phyloP scores from a whole-genome alignment of 2,888 invertebrate species.

The Xiphydria camelus region DNA sequence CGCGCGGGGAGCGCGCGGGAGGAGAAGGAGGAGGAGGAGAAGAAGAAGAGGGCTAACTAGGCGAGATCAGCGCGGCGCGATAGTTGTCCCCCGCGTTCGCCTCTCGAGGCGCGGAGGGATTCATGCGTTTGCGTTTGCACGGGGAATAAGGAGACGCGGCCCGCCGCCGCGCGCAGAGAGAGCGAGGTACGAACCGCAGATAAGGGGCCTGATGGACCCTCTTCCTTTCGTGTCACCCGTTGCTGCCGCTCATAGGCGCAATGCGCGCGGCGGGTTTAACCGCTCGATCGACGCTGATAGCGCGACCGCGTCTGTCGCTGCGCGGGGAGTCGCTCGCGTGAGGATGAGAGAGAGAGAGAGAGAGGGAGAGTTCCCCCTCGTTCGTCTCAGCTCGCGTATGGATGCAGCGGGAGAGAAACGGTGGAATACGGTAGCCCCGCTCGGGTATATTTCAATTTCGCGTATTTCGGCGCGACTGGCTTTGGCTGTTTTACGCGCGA shows the following conservation, averaged over 20 bases:
- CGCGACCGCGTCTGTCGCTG: conserved; percentile 39
- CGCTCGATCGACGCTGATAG: conserved; percentile 61
- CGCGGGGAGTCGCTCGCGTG: conserved; percentile 16
- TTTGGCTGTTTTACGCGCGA: no score
- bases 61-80: conserved; percentile 50
- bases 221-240: conserved; percentile 39
- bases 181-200: conserved; percentile 33
- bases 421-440: no score
- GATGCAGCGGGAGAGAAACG: no score
- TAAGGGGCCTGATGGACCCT: conserved; percentile 37
- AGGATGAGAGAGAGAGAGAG: conserved; percentile 4
- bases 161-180: conserved; percentile 4
- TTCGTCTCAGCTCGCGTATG: no score
- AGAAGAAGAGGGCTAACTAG: conserved; percentile 45
- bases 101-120: conserved; percentile 22
- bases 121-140: conserved; percentile 25
- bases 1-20: conserved; percentile 4
- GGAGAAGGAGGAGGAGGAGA: conserved; percentile 5
- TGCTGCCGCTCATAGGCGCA: conserved; percentile 19
- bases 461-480: no score
- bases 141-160: conserved; percentile 38
- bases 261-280: conserved; percentile 27
- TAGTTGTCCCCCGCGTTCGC: conserved; percentile 38
- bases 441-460: no score
- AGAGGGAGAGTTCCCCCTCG: no score